phyloP scores from a whole-genome alignment of 2,113 vertebrate species.

The Diadophis punctatus region DNA sequence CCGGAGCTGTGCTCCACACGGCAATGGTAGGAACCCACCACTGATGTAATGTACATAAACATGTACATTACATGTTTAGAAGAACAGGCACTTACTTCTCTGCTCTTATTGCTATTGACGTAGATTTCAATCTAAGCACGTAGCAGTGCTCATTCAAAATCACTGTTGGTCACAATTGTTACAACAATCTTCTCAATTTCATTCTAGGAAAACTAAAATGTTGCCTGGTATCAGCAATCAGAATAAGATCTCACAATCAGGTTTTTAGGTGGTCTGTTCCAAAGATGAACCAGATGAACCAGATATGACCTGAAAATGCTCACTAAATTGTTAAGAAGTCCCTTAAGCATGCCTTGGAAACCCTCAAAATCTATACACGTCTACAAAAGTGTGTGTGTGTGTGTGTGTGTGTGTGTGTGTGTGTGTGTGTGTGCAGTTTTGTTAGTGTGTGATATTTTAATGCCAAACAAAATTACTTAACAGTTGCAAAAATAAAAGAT shows the following conservation, averaged over 20 bases:
- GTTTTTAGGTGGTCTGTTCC: background rate
- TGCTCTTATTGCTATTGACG: background rate
- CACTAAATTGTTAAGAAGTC: background rate
- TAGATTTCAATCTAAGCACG: background rate
- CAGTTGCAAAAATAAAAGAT: background rate
- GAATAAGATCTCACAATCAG: background rate
- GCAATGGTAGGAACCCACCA: no score
- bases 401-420: no score
- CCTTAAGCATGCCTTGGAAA: background rate
- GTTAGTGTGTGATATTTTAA: background rate
- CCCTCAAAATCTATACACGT: background rate
- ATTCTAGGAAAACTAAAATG: background rate
- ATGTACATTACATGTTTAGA: background rate
- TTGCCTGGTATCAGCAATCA: background rate
- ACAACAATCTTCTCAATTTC: background rate
- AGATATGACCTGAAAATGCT: background rate
- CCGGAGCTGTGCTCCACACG: no score
- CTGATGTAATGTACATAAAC: no score
- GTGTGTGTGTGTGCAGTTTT: background rate
- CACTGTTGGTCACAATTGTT: background rate
- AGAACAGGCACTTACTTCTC: background rate
- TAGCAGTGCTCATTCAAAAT: background rate
- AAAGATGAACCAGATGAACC: background rate
- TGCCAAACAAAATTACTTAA: background rate
- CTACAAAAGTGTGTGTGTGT: background rate